Base-by-base conservation (phyloP, 2,888 invertebrate genomes). In the Pherbina coryleti region DNA sequence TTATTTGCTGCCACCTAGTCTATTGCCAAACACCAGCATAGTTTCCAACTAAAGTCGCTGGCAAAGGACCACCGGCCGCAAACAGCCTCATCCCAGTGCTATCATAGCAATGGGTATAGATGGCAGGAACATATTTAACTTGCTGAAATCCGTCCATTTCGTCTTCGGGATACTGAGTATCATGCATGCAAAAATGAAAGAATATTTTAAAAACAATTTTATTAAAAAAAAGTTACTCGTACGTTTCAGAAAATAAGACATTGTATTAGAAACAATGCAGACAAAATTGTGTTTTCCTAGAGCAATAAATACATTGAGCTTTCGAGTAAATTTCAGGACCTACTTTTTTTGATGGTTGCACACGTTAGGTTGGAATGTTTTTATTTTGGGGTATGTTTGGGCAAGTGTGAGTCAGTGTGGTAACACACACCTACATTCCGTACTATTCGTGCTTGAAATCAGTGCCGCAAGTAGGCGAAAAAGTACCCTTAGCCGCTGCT, bases 91-190 rank as follows among this genome's bases (percentile, higher is more conserved):
- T 97, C 17, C 98, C 97, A 81, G 95, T 96, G 83, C 94, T 93
- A 90, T 98, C 98, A 89, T 98, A 98, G 90, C 97, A 97, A 89
- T 98, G 98, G 2, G 98, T 98, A 90, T 98, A 98, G 85, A 98
- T 97, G 22, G 98, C 98, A 44, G 97, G 95, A 79, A 95, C 95
- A 90, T 98, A 97, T 90, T 96, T 95, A 77, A 95, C 93, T 84
- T 95, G 94, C 90, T 95, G 95, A 85, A 95, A 93, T 5, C 95
- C 95, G 83, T 96, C 96, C 80, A 95, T 93, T 82, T 94, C 95
- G 84, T 96, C 96, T 88, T 96, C 96, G 0, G 96, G 95, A 90
- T 95, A 96, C 96, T 96, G 88, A 28, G 87, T 88, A 62, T 44
- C 31, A 11, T 37, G n/a, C 31, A 73, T 37, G 28, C 19, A 62